Evolutionary conservation across 2,113 vertebrate species (phyloP).

Genomic region (Miniopterus natalensis): DNA sequence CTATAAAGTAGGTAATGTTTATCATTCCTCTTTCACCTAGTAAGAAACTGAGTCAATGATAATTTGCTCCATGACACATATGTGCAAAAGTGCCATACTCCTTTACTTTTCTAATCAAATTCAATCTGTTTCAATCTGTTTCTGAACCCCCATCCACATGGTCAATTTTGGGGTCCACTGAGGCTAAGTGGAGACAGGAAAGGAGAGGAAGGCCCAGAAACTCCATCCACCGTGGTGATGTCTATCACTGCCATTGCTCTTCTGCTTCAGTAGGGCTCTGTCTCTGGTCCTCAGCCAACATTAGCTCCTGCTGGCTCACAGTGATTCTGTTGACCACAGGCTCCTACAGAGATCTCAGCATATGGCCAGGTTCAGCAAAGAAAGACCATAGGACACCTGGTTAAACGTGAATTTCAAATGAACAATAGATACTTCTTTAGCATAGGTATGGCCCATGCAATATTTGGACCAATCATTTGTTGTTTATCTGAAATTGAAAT

Average conservation of each 20-base stretch:
- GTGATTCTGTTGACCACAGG: not conserved
- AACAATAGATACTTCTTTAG: conserved; percentile 21
- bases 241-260: not conserved
- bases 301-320: not conserved
- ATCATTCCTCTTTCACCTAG: conserved; percentile 26
- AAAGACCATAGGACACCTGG: not conserved
- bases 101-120: not conserved
- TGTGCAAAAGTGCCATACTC: not conserved
- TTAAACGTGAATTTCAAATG: conserved; percentile 27
- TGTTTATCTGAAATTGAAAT: conserved; percentile 37
- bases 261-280: not conserved
- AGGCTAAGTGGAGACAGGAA: not conserved
- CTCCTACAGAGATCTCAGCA: not conserved
- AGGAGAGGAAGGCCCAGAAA: not conserved
- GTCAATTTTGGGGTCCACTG: not conserved
- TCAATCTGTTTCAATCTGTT: not conserved
- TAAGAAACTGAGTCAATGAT: not conserved
- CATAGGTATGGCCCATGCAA: not conserved
- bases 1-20: not conserved
- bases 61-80: not conserved
- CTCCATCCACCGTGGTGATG: not conserved
- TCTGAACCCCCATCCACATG: not conserved
- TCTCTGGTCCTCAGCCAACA: not conserved
- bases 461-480: conserved; percentile 27
- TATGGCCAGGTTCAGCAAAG: conserved; percentile 14